These are phyloP conservation scores for Bombus balteatus DNA, from an alignment of 1,140 invertebrate genomes.

Conservation along the genomic window DNA sequence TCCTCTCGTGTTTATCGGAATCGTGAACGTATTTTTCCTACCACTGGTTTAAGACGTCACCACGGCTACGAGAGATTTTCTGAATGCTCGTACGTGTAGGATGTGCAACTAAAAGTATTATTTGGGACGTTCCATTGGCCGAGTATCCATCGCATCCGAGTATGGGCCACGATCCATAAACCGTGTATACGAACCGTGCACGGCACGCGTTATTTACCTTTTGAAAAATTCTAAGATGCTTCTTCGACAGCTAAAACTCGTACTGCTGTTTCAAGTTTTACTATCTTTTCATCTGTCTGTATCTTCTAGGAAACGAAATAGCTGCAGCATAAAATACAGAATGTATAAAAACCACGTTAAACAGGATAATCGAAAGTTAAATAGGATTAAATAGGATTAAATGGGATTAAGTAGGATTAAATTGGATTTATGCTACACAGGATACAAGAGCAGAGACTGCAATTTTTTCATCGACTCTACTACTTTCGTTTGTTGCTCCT, in stretches of 20 bases:
- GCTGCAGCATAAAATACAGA: too few species aligned
- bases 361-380: not conserved
- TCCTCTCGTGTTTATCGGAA: not conserved
- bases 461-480: slow-evolving; percentile 8
- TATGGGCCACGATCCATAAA: slow-evolving; percentile 77
- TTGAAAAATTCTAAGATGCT: slow-evolving; percentile 3
- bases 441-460: not conserved
- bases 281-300: not conserved
- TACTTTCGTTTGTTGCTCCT: slow-evolving; percentile 43
- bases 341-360: not conserved
- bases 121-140: slow-evolving; percentile 81
- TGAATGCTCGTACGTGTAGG: slow-evolving; percentile 53
- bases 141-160: slow-evolving; percentile 75
- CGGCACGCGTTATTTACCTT: slow-evolving; percentile 39
- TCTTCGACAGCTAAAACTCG: not conserved
- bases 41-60: not conserved
- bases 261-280: too few species aligned
- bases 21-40: too few species aligned
- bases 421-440: not conserved
- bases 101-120: slow-evolving; percentile 78
- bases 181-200: slow-evolving; percentile 71
- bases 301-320: too few species aligned
- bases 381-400: not conserved
- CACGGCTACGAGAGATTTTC: slow-evolving; percentile 13
- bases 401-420: not conserved